phyloP scores from a whole-genome alignment of 2,113 vertebrate species.

The Leptobrachium ailaonicum region DNA sequence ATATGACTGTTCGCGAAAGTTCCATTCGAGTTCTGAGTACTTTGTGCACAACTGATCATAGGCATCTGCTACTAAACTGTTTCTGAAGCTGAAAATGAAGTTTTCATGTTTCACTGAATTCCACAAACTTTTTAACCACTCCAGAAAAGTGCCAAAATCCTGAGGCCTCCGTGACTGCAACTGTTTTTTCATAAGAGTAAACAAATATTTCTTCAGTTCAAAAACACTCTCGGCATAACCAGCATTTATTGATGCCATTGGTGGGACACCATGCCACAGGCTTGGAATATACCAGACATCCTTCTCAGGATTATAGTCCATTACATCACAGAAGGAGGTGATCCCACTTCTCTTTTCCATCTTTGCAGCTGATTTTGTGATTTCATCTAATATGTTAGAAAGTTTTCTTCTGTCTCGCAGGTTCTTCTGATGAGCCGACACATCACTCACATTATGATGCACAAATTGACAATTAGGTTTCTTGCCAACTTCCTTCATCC shows the following conservation, averaged over 20 bases:
- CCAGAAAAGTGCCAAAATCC: conserved; percentile 57
- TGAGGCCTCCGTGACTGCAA: conserved; percentile 56
- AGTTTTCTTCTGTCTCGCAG: conserved; percentile 63
- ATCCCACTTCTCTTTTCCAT: conserved; percentile 65
- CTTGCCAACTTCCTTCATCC: conserved; percentile 63
- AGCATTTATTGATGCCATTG: conserved; percentile 60
- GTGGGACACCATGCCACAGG: conserved; percentile 60
- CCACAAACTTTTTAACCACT: conserved; percentile 58
- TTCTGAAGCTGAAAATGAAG: conserved; percentile 47
- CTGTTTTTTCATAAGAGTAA: conserved; percentile 58
- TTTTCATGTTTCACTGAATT: conserved; percentile 16
- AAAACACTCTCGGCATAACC: conserved; percentile 60
- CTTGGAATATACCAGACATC: conserved; percentile 61
- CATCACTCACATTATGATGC: conserved; percentile 72
- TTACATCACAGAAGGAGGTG: conserved; percentile 52
- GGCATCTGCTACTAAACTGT: conserved; percentile 43
- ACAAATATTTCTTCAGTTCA: conserved; percentile 42
- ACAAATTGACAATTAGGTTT: conserved; percentile 73
- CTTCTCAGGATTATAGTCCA: conserved; percentile 34
- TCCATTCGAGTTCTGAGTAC: conserved; percentile 56
- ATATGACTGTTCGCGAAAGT: conserved; percentile 58
- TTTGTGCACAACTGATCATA: conserved; percentile 38
- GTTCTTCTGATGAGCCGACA: conserved; percentile 65
- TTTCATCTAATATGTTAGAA: conserved; percentile 64
- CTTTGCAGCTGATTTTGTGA: conserved; percentile 62